Evolutionary conservation across 2,888 invertebrate genomes (phyloP).

Genomic region (Parasteatoda lunata): DNA sequence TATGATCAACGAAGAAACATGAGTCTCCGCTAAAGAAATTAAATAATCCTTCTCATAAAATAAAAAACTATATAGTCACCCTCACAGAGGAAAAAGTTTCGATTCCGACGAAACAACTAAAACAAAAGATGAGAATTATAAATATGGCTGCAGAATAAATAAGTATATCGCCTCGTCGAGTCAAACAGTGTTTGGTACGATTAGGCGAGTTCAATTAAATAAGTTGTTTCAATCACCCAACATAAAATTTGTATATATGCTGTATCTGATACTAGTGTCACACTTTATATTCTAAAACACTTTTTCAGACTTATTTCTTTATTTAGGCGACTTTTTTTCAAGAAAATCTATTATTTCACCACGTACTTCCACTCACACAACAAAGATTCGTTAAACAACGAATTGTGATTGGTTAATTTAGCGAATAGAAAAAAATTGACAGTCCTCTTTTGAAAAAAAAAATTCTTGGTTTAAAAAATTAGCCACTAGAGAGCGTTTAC

Average conservation of each 20-base stretch:
- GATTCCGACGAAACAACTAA: neutral
- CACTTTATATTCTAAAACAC: neutral
- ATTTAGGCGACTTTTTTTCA: no score
- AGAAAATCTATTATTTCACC: slow-evolving; percentile 34
- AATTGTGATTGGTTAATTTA: slow-evolving; percentile 66
- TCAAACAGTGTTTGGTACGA: slow-evolving; percentile 32
- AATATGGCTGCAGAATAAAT: slow-evolving; percentile 68
- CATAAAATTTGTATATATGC: slow-evolving; percentile 1
- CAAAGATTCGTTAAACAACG: slow-evolving; percentile 64
- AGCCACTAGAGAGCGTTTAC: slow-evolving; percentile 3
- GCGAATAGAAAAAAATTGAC: slow-evolving; percentile 58
- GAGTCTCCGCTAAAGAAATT: no score
- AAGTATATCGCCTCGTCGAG: slow-evolving; percentile 40
- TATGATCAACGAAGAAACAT: no score
- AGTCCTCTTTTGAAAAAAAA: slow-evolving; percentile 30
- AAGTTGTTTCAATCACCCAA: no score
- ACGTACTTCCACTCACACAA: slow-evolving; percentile 61
- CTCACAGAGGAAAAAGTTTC: neutral
- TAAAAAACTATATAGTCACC: no score
- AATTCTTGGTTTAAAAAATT: slow-evolving; percentile 7
- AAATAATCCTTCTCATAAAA: no score
- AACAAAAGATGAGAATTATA: slow-evolving; percentile 19
- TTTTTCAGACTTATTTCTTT: neutral
- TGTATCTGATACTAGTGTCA: slow-evolving; percentile 1
- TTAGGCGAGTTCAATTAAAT: slow-evolving; percentile 11